Conservation (phyloP, 1,140 invertebrate genomes). For the Drosophila pandora region DNA sequence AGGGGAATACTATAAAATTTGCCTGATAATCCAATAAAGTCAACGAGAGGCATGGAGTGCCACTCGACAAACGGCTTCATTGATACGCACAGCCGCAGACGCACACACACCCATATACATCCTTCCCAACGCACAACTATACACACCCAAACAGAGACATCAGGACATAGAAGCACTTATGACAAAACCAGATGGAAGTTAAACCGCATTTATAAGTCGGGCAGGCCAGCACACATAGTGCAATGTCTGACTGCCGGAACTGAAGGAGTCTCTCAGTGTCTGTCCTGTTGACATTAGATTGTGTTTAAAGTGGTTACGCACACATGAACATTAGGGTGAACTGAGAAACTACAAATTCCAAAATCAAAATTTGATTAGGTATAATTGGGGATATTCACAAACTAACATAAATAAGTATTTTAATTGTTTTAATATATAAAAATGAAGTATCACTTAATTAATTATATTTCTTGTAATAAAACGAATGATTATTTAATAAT, state of each 20-base stretch:
- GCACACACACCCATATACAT: not conserved
- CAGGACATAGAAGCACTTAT: constrained; percentile 30
- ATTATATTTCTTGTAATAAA: no score
- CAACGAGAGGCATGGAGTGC: constrained; percentile 54
- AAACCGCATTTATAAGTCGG: constrained; percentile 79
- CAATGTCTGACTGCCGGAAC: constrained; percentile 11
- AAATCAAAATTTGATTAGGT: no score
- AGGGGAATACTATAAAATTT: constrained; percentile 68
- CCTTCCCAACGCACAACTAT: not conserved
- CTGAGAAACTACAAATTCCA: not conserved
- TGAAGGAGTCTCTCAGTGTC: constrained; percentile 32
- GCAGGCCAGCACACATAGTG: constrained; percentile 42
- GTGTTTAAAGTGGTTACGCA: constrained; percentile 75
- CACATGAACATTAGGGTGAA: constrained; percentile 23
- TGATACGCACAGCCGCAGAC: constrained; percentile 55
- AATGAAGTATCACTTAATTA: no score
- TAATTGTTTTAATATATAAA: no score
- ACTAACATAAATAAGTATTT: no score
- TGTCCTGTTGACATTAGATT: constrained; percentile 78
- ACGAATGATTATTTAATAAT: no score
- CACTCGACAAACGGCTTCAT: constrained; percentile 74
- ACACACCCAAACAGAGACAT: constrained; percentile 5
- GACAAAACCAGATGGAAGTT: constrained; percentile 69
- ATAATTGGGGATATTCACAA: no score
- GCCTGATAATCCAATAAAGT: constrained; percentile 76